These are phyloP conservation scores for Microplitis manilae DNA, from an alignment of 2,888 invertebrate genomes.

Conservation along the genomic window DNA sequence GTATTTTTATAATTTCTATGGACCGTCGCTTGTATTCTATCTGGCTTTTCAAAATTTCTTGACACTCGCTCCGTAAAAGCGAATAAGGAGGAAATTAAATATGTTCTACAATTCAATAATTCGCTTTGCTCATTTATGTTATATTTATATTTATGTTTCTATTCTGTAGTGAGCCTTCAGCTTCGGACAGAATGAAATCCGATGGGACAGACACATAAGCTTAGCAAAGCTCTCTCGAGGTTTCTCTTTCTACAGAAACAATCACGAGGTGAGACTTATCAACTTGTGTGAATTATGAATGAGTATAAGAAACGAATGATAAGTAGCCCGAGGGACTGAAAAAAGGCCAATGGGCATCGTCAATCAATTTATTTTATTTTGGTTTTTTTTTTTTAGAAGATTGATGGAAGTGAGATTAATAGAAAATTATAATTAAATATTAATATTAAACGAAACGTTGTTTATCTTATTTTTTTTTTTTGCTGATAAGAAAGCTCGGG, in stretches of 20 bases:
- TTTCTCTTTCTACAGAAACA: conserved; percentile 24
- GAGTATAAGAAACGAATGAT: conserved; percentile 25
- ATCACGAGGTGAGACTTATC: conserved; percentile 25
- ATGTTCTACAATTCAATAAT: too few species aligned
- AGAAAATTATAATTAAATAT: too few species aligned
- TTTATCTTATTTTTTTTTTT: too few species aligned
- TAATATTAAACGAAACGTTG: too few species aligned
- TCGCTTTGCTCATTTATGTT: too few species aligned
- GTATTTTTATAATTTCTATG: not conserved
- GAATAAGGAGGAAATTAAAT: too few species aligned
- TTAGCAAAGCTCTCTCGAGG: conserved; percentile 9
- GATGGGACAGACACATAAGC: not conserved
- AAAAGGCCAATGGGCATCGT: not conserved
- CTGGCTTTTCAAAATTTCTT: conserved; percentile 28
- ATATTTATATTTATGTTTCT: too few species aligned
- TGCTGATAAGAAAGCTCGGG: too few species aligned
- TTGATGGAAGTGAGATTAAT: too few species aligned
- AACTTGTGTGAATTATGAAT: conserved; percentile 34
- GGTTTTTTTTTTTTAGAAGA: not conserved
- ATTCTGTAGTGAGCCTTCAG: too few species aligned
- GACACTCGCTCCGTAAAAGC: not conserved
- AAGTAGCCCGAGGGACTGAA: conserved; percentile 16
- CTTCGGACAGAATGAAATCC: not conserved
- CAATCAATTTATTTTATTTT: conserved; percentile 24
- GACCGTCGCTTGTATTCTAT: not conserved